Base-by-base conservation (phyloP, 2,888 invertebrate genomes). In the Conus canariensis region DNA sequence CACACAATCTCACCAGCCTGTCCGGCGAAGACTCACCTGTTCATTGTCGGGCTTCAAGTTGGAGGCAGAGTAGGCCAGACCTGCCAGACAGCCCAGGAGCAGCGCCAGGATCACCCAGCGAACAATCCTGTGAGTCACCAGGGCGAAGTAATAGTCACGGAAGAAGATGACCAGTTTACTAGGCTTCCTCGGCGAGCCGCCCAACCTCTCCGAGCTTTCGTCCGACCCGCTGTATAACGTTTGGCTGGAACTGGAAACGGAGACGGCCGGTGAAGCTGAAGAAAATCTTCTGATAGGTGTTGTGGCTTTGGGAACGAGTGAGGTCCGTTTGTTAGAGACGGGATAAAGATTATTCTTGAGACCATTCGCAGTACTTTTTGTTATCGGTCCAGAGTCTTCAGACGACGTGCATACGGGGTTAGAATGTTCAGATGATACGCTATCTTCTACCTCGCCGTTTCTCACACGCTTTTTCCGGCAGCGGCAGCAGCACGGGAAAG, bases 41-140 rank as follows among this genome's bases (percentile, higher is more conserved):
- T 95, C 94, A 89, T 94, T 94, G 74, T 95, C 94, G 56, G 94
- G 92, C 70, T 93, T 90, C 67, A 95, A 90, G 25, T n/a, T 91
- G 12, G 94, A 92, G 16, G 93, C 93, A 77, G 92, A 92, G 91
- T 88, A 93, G 94, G 3, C 92, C 90, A 80, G 93, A 92, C 22
- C 93, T 89, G 7, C 88, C 19, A 94, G 90, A n/a, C 93, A 14
- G 14, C 86, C 89, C 1, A 90, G 89, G 85, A 93, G 92, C 56
- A 92, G 56, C 0, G 90, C 86, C 22, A 95, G 67, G 19, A 95
- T 92, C 30, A 94, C 87, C 93, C 94, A 94, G 60, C 93, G 90
- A 0, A 90, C 91, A 8, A 93, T 88, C 90, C 91, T 92, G 89
- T 94, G 93, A 10, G 94, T 94, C 82, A 95, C 92, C 82, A 95